phyloP scores from a whole-genome alignment of 2,113 vertebrate genomes.

The Gorsachius goisagi region DNA sequence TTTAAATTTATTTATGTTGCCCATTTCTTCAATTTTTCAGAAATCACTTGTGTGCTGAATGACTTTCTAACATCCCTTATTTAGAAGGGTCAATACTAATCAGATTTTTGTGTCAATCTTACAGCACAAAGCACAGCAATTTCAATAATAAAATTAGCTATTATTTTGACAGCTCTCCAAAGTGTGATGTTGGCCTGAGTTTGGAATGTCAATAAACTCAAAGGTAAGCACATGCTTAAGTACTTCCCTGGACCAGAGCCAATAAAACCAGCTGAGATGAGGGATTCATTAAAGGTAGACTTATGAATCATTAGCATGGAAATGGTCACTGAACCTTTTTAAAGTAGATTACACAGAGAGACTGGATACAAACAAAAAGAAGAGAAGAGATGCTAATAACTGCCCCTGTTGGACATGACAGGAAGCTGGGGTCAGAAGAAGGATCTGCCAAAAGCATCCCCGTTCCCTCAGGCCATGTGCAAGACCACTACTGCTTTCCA shows the following conservation, averaged over 20 bases:
- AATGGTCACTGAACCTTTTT: not conserved
- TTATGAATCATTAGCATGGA: not conserved
- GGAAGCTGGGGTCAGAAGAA: not conserved
- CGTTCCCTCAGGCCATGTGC: not conserved
- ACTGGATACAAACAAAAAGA: not conserved
- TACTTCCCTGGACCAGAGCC: not conserved
- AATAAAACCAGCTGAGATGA: not conserved
- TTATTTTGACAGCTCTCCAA: constrained; percentile 24
- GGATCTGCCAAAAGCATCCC: not conserved
- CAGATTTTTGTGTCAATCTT: not conserved
- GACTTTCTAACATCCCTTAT: not conserved
- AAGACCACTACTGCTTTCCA: not conserved
- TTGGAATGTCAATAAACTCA: not conserved
- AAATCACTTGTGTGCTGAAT: not conserved
- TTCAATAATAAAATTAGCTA: constrained; percentile 35
- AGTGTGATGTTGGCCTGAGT: not conserved
- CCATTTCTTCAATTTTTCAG: not conserved
- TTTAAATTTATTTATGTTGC: not conserved
- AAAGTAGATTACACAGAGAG: not conserved
- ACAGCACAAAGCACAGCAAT: not conserved
- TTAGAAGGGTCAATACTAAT: constrained; percentile 9
- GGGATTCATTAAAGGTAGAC: not conserved
- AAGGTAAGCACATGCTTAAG: not conserved
- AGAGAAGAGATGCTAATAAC: not conserved
- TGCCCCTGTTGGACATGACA: not conserved